phyloP scores from a whole-genome alignment of 2,888 invertebrate genomes.

The Leptopilina syphax region DNA sequence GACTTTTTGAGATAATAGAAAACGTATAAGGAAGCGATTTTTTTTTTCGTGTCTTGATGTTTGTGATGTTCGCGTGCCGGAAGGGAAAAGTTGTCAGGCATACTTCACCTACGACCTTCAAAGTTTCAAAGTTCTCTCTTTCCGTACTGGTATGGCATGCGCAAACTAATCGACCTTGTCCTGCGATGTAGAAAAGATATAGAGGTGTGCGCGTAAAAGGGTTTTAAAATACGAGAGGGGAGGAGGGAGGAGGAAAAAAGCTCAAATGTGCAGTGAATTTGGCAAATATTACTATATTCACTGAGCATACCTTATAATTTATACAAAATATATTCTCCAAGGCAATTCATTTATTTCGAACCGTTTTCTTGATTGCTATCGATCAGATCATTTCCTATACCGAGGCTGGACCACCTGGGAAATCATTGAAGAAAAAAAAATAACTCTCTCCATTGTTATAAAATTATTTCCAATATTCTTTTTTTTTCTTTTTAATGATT shows the following conservation, averaged over 20 bases:
- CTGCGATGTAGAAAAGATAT: constrained; percentile 32
- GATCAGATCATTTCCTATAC: constrained; percentile 38
- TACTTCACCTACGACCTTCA: constrained; percentile 51
- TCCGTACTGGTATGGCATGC: constrained; percentile 34
- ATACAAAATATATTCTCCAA: no score
- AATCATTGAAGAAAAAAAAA: constrained; percentile 41
- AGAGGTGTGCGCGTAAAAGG: not conserved
- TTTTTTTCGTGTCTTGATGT: not conserved
- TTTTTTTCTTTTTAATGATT: no score
- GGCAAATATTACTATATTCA: no score
- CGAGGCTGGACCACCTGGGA: constrained; percentile 43
- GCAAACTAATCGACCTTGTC: constrained; percentile 50
- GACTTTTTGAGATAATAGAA: constrained; percentile 1
- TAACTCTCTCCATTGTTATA: no score
- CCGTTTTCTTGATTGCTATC: constrained; percentile 18
- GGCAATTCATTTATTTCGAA: no score
- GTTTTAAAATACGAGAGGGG: constrained; percentile 26
- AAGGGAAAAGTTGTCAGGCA: constrained; percentile 11
- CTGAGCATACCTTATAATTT: no score
- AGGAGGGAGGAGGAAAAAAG: constrained; percentile 20
- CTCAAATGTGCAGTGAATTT: not conserved
- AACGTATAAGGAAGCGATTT: constrained; percentile 28
- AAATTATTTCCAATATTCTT: no score
- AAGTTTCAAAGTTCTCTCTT: constrained; percentile 49
- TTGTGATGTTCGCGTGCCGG: constrained; percentile 44